Evolutionary conservation across 2,113 vertebrate species (phyloP), one percentile per base, ranked within the genome.

Genomic region (Silurus meridionalis): DNA sequence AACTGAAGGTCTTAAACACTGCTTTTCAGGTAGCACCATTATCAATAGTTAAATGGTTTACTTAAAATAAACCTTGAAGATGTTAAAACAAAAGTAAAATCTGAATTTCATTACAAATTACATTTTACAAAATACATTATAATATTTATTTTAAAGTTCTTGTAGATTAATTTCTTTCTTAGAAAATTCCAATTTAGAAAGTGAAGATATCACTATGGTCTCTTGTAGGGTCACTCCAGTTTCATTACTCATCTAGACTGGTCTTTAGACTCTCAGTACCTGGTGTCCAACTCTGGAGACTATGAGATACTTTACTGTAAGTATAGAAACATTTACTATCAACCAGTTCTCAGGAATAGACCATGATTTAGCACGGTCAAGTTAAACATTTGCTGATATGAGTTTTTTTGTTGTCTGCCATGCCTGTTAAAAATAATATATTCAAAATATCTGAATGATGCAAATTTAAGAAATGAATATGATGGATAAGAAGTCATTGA

Each of bases 251-350:
- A 99, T 89, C 92, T 99, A 93, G 98, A 99, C 92, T 99, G 98
- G 98, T 99, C 97, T 1, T 93, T 96, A 89, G 97, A 98, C 92
- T 98, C 97, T 0, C 97, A 99, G 19, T 98, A 98, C 93, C 96
- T 99, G 80, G 96, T 99, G 83, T 99, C 98, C 52, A 99, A 99
- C 92, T 99, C 98, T 46, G 98, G 98, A 82, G 98, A 99, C 93
- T 99, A 99, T 58, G 98, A 99, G 93, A 99, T 99, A 86, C 95
- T 99, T 25, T 99, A 98, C 91, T 99, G 98, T 99, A 91, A 98
- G 98, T 97, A 93, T 74, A 67, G 75, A 21, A 28, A 9, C 64
- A 61, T 28, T 67, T 61, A 25, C 1, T 14, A 74, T 58, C 55
- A 78, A 55, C 13, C 19, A 50, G 71, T 74, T 64, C 4, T 52